Evolutionary conservation across 2,797 vertebrate species (phyloP).

Genomic region (Glyptemys insculpta): DNA sequence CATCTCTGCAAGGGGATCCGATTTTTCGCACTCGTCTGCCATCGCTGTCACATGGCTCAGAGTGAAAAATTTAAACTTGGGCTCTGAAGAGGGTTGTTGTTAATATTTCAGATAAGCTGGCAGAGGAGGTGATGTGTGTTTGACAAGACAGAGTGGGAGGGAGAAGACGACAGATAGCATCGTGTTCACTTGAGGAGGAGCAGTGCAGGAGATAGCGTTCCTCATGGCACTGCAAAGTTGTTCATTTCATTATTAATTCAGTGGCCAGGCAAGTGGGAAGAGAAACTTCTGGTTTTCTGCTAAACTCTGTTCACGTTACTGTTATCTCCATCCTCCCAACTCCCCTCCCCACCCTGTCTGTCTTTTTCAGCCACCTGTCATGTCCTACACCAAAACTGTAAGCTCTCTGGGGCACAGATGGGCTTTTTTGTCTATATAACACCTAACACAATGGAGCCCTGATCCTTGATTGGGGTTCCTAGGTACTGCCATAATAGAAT

Average conservation of each 20-base stretch:
- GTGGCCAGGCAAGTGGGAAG: not conserved
- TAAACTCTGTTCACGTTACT: accelerated
- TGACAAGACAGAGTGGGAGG: not conserved
- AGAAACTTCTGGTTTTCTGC: not conserved
- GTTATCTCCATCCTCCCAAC: not conserved
- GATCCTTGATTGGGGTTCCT: not conserved
- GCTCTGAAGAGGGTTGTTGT: not conserved
- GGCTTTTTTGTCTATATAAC: not conserved
- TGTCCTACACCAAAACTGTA: accelerated
- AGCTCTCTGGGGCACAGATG: not conserved
- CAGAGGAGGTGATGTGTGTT: not conserved
- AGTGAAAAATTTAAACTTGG: not conserved
- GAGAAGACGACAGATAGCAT: not conserved
- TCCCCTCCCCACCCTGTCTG: not conserved
- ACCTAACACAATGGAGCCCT: not conserved
- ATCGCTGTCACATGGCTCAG: not conserved
- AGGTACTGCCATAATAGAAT: not conserved
- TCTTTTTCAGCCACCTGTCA: not conserved
- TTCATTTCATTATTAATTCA: not conserved
- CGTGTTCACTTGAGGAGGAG: accelerated
- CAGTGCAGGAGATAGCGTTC: not conserved
- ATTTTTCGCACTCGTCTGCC: not conserved
- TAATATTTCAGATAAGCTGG: not conserved
- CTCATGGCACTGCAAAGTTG: not conserved
- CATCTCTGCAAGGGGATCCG: not conserved